Evolutionary conservation across 2,113 vertebrate species (phyloP), one percentile per base, ranked within the genome.

Genomic region (Tichodroma muraria): DNA sequence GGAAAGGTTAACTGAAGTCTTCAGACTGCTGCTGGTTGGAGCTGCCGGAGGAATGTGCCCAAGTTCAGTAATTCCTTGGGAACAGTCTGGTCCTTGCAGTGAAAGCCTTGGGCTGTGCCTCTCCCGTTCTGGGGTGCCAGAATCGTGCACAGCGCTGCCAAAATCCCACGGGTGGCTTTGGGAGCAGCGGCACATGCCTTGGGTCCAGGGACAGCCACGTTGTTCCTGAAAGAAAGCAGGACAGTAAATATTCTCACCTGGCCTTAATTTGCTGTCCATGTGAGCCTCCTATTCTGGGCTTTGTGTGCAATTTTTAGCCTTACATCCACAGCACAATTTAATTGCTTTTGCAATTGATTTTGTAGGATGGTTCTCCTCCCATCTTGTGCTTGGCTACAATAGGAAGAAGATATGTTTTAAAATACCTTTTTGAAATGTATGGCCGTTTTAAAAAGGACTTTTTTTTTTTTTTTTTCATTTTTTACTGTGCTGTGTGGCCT

Each of bases 111-210:
- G 47, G n/a, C 75, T 49, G 64, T 38, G 31, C 28, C 11, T 3
- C 5, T 63, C 47, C 69, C 0, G 0, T 31, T 31, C 27, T 52
- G n/a, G 75, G 23, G 4, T 57, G 57, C 28, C 49, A 31, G 28
- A n/a, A 4, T 6, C 3, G 8, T 31, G 33, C 28, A 4, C 22
- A 17, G 57, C 1, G 44, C 38, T 77, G 57, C 37, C 56, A 4
- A 22, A 35, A 28, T 24, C 23, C 44, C 22, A 9, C 7, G 5
- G 54, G 6, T 0, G 2, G 12, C 2, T 7, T 6, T 49, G 65
- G 50, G 42, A 37, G 60, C 75, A 78, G 64, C 71, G 83, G 85
- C 6, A 2, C 4, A 0, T 13, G 44, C 35, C 40, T 72, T 64
- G 70, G 37, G 4, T 13, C 40, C n/a, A 78, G 59, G n/a, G 53